Percentiles rank a stretch among this genome's conserved stretches.
These are phyloP conservation scores for Oxytorus armatus DNA, from an alignment of 2,888 invertebrate species.

Conservation along the genomic window DNA sequence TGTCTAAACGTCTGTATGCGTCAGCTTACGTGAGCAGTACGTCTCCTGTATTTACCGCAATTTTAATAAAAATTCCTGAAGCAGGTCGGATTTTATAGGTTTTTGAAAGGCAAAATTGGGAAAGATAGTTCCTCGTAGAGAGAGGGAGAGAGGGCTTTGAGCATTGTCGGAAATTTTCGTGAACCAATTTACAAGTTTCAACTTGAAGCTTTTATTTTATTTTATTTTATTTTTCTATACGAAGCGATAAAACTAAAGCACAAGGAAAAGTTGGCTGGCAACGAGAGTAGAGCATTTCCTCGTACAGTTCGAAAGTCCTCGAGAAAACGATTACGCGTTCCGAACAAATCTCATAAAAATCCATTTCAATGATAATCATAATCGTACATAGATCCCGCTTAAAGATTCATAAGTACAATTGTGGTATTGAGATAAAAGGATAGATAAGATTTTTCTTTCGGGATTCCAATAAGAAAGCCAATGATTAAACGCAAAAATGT, in stretches of 20 bases:
- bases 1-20: too few species aligned
- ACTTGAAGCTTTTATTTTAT: too few species aligned
- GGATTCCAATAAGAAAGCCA: neutral
- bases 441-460: neutral
- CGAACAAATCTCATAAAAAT: slow-evolving; percentile 17
- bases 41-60: too few species aligned
- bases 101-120: too few species aligned
- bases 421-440: neutral
- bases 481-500: neutral
- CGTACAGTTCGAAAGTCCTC: slow-evolving; percentile 9
- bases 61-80: too few species aligned
- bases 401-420: slow-evolving; percentile 7
- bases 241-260: slow-evolving; percentile 3
- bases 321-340: neutral
- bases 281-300: slow-evolving; percentile 8
- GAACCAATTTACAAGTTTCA: too few species aligned
- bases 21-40: too few species aligned
- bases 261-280: slow-evolving; percentile 11
- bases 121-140: too few species aligned
- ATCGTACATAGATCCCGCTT: neutral
- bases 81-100: too few species aligned
- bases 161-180: too few species aligned
- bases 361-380: slow-evolving; percentile 13
- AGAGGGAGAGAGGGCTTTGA: too few species aligned
- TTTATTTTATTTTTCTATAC: too few species aligned